Percentiles rank a stretch among this genome's conserved stretches.
phyloP scores from a whole-genome alignment of 2,797 vertebrate genomes.

The Enteromius radiatus region DNA sequence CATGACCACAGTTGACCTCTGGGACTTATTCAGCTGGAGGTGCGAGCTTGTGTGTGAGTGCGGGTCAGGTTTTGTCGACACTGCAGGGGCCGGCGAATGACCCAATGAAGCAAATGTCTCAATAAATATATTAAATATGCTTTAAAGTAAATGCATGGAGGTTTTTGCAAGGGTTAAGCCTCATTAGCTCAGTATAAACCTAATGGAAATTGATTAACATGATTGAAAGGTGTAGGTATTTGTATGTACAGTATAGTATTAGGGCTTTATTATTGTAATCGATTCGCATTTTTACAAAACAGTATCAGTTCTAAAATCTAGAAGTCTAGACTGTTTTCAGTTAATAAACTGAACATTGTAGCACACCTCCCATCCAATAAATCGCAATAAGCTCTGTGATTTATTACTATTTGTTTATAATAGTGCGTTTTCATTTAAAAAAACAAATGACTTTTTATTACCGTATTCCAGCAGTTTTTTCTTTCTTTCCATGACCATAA shows the following conservation, averaged over 20 bases:
- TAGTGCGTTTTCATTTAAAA: too few species aligned
- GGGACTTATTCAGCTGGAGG: conserved; percentile 20
- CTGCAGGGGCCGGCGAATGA: not conserved
- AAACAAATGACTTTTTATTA: not conserved
- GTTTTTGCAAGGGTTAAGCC: not conserved
- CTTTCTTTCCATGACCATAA: too few species aligned
- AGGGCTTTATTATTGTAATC: not conserved
- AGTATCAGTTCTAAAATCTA: not conserved
- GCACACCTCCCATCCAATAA: not conserved
- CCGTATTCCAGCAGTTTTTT: too few species aligned
- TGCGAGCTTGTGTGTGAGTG: conserved; percentile 6
- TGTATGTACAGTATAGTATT: not conserved
- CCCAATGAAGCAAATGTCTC: not conserved
- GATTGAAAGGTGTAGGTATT: not conserved
- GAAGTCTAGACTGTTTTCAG: not conserved
- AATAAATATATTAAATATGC: not conserved
- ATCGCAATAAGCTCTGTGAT: not conserved
- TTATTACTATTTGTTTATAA: not conserved
- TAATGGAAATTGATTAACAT: not conserved
- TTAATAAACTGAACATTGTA: not conserved
- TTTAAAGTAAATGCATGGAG: not conserved
- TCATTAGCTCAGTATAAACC: not conserved
- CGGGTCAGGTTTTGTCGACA: conserved; percentile 2
- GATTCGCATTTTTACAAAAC: not conserved
- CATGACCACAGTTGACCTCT: conserved; percentile 39